Conservation (phyloP, 2,888 invertebrate genomes). For the Tetranychus truncatus region DNA sequence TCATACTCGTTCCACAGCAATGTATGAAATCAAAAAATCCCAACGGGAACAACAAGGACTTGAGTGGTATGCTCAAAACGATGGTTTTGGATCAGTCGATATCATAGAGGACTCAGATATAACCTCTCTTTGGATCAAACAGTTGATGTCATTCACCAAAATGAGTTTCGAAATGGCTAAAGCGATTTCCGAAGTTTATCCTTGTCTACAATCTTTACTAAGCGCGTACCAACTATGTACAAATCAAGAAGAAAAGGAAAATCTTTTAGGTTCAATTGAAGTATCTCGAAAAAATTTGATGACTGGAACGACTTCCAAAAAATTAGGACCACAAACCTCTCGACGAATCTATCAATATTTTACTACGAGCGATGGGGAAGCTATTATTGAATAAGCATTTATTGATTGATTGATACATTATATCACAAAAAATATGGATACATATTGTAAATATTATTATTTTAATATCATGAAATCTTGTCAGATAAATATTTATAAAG, state of each 20-base stretch:
- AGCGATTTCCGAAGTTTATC: background rate
- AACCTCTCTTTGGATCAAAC: background rate
- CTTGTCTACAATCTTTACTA: background rate
- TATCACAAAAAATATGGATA: background rate
- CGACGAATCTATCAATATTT: background rate
- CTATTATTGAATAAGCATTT: background rate
- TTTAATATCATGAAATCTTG: background rate
- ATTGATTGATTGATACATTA: background rate
- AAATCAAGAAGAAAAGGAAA: background rate
- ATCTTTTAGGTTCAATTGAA: background rate
- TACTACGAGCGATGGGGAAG: background rate
- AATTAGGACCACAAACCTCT: background rate
- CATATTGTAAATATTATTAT: background rate
- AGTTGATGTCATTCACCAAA: background rate
- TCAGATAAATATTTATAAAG: background rate
- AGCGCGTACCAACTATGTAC: background rate
- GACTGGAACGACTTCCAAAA: background rate
- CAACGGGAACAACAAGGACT: constrained; percentile 7
- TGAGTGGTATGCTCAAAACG: constrained; percentile 4
- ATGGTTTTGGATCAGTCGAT: background rate
- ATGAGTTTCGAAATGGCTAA: background rate
- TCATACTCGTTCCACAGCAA: background rate
- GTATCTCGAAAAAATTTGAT: background rate
- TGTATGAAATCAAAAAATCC: background rate
- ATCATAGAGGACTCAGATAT: background rate